Evolutionary conservation across 2,888 invertebrate species (phyloP).

Genomic region (Andrena chrysosceles): DNA sequence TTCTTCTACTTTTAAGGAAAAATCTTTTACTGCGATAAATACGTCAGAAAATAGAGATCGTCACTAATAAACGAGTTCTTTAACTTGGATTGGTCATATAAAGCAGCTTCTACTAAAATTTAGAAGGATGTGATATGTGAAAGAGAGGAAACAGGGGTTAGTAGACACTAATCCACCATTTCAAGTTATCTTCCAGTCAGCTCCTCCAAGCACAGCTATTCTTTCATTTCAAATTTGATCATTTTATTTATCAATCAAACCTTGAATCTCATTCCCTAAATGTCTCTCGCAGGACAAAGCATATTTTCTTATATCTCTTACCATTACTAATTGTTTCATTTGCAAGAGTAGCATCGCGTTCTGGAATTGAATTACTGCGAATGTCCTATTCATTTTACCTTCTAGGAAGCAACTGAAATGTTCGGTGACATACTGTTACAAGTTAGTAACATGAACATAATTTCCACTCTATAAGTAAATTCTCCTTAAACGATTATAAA

Average conservation of each 20-base stretch:
- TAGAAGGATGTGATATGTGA: not conserved
- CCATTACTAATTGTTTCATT: constrained; percentile 16
- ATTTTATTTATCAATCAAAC: constrained; percentile 12
- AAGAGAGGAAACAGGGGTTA: not conserved
- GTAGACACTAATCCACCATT: not conserved
- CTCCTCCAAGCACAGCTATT: not conserved
- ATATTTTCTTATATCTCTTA: not conserved
- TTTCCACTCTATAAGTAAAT: too few species aligned
- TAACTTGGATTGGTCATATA: not conserved
- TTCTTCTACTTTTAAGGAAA: too few species aligned
- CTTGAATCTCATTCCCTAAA: constrained; percentile 19
- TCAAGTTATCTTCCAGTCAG: not conserved
- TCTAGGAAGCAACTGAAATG: too few species aligned
- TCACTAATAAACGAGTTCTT: too few species aligned
- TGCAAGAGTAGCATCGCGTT: constrained; percentile 2
- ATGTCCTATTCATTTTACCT: not conserved
- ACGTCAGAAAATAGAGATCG: too few species aligned
- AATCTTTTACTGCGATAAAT: too few species aligned
- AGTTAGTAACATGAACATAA: too few species aligned
- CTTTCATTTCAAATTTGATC: not conserved
- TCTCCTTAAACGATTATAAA: too few species aligned
- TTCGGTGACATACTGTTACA: too few species aligned
- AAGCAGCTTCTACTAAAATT: not conserved
- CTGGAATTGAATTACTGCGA: constrained; percentile 18
- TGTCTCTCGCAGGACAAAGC: not conserved